These are phyloP conservation scores for Ligdia adustata DNA, from an alignment of 2,888 invertebrate genomes.

Conservation along the genomic window DNA sequence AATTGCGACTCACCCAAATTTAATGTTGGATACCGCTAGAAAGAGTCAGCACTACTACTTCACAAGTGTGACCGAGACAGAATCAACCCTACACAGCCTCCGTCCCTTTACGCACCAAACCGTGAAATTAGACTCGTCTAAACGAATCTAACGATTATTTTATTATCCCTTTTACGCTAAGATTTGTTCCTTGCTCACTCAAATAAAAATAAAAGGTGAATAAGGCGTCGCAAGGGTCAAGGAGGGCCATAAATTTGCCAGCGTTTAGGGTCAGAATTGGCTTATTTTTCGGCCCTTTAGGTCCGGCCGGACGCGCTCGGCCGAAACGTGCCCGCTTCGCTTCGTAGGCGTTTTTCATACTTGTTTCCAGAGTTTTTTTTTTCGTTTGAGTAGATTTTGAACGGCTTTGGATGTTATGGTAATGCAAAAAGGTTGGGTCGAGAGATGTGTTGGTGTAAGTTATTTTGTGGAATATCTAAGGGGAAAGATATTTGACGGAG, in stretches of 20 bases:
- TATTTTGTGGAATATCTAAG: constrained; percentile 7
- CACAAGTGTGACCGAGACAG: constrained; percentile 49
- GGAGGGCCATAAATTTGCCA: constrained; percentile 70
- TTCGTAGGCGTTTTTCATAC: constrained; percentile 32
- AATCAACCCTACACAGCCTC: constrained; percentile 55
- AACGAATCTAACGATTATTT: constrained; percentile 84
- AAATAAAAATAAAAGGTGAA: constrained; percentile 84
- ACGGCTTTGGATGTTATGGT: constrained; percentile 14
- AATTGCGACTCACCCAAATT: constrained; percentile 62
- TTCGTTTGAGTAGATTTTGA: constrained; percentile 25
- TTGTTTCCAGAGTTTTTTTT: constrained; percentile 28
- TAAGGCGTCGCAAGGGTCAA: constrained; percentile 79
- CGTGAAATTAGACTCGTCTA: constrained; percentile 84
- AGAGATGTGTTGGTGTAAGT: not conserved
- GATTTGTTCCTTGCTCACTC: constrained; percentile 84
- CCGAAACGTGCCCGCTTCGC: constrained; percentile 5
- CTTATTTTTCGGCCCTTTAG: constrained; percentile 78
- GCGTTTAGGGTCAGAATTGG: constrained; percentile 73
- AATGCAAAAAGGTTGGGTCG: constrained; percentile 4
- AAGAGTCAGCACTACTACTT: constrained; percentile 46
- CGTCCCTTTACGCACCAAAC: constrained; percentile 80
- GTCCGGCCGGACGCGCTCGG: constrained; percentile 50
- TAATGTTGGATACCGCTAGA: constrained; percentile 67
- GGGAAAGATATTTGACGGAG: no score
- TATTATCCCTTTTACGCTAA: constrained; percentile 83